Conservation (phyloP, 2,888 invertebrate genomes). For the Drosophila lutescens region DNA sequence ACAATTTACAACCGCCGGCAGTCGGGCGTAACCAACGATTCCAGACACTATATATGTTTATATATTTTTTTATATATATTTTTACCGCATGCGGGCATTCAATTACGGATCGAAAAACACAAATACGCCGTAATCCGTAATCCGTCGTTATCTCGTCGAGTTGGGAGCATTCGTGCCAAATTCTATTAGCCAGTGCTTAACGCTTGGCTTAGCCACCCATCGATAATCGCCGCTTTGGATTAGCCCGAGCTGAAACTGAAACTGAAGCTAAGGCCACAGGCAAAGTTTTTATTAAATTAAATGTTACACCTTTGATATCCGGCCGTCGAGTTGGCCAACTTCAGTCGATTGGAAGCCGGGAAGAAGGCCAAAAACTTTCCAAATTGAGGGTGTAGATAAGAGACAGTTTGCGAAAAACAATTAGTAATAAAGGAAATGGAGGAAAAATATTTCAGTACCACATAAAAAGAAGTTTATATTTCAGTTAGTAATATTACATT, state of each 20-base stretch:
- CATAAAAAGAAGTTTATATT: too few relatives aligned
- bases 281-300: constrained; percentile 63
- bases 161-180: constrained; percentile 59
- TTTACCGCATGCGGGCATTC: constrained; percentile 38
- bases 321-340: constrained; percentile 6
- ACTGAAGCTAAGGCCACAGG: constrained; percentile 17
- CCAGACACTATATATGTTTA: neutral
- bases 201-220: constrained; percentile 64
- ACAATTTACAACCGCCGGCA: constrained; percentile 68
- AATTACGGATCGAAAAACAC: constrained; percentile 44
- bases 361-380: neutral
- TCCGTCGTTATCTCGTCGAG: constrained; percentile 20
- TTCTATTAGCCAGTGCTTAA: constrained; percentile 67
- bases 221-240: constrained; percentile 61
- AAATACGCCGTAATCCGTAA: constrained; percentile 27
- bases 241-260: constrained; percentile 57
- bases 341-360: constrained; percentile 1
- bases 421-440: neutral
- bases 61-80: neutral
- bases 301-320: constrained; percentile 51
- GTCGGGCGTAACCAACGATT: constrained; percentile 60
- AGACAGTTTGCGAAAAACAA: neutral
- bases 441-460: neutral
- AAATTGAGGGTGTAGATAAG: constrained; percentile 5
- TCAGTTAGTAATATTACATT: too few relatives aligned